phyloP scores from a whole-genome alignment of 1,140 invertebrate genomes.

The Solenopsis fugax region DNA sequence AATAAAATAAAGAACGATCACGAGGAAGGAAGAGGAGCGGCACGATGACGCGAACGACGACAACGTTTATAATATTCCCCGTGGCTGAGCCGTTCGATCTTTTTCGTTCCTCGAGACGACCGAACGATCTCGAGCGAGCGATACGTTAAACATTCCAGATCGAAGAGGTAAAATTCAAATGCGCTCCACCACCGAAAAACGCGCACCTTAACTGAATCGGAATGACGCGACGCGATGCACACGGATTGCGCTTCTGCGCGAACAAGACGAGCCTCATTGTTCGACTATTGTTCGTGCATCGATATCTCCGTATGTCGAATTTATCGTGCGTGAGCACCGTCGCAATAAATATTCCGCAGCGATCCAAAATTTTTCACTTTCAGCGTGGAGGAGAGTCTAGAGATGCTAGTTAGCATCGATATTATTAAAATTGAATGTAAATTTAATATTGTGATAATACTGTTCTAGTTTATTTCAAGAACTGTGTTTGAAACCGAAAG shows the following conservation, averaged over 20 bases:
- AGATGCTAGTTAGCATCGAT: too few species aligned
- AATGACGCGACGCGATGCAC: not conserved
- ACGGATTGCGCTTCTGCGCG: not conserved
- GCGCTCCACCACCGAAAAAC: conserved; percentile 3
- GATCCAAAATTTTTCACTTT: not conserved
- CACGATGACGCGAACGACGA: conserved; percentile 18
- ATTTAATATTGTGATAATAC: too few species aligned
- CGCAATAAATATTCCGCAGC: conserved; percentile 24
- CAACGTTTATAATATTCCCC: conserved; percentile 30
- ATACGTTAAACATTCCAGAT: conserved; percentile 42
- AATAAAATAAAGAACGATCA: conserved; percentile 20
- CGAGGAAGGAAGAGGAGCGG: not conserved
- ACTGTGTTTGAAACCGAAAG: too few species aligned
- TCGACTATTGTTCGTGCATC: not conserved
- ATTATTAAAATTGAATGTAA: too few species aligned
- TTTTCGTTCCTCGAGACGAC: conserved; percentile 11
- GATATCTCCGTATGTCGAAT: not conserved
- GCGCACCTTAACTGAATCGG: not conserved
- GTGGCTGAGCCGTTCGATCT: not conserved
- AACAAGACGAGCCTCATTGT: not conserved
- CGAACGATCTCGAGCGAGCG: not conserved
- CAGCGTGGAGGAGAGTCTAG: too few species aligned
- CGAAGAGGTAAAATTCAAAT: conserved; percentile 17
- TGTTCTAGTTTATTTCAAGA: too few species aligned
- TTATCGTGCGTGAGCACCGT: not conserved